Evolutionary conservation across 2,888 invertebrate genomes (phyloP).

Genomic region (Protophormia terraenovae): DNA sequence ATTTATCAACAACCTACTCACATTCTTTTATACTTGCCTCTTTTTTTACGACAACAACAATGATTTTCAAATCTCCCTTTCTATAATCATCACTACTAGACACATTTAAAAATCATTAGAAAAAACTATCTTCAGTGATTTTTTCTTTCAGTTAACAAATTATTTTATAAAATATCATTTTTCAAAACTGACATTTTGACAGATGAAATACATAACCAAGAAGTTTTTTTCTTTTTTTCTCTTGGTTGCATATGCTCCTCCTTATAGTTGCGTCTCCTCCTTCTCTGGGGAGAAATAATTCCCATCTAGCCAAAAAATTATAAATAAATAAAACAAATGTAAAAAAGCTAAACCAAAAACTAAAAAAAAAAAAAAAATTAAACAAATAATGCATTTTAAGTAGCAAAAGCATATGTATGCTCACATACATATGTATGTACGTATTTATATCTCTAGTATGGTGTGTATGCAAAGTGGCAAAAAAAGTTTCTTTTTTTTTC

Average conservation of each 20-base stretch:
- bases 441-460: background rate
- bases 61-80: constrained; percentile 28
- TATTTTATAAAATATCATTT: constrained; percentile 62
- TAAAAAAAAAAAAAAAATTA: background rate
- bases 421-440: background rate
- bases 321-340: constrained; percentile 10
- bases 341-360: background rate
- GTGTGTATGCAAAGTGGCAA: constrained; percentile 48
- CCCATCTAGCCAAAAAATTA: constrained; percentile 3
- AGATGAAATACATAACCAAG: constrained; percentile 64
- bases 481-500: background rate
- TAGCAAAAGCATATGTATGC: constrained; percentile 14
- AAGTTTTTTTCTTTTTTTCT: constrained; percentile 35
- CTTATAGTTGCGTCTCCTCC: constrained; percentile 12
- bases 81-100: constrained; percentile 15
- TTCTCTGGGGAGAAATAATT: constrained; percentile 6
- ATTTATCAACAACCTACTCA: constrained; percentile 50
- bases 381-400: constrained; percentile 56
- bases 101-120: constrained; percentile 29
- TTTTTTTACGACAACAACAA: background rate
- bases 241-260: background rate
- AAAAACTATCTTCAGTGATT: constrained; percentile 30
- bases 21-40: background rate
- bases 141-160: constrained; percentile 43
- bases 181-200: constrained; percentile 67